Evolutionary conservation across 2,888 invertebrate genomes (phyloP), one percentile per base, ranked within the genome.

Genomic region (Dryococelus australis): DNA sequence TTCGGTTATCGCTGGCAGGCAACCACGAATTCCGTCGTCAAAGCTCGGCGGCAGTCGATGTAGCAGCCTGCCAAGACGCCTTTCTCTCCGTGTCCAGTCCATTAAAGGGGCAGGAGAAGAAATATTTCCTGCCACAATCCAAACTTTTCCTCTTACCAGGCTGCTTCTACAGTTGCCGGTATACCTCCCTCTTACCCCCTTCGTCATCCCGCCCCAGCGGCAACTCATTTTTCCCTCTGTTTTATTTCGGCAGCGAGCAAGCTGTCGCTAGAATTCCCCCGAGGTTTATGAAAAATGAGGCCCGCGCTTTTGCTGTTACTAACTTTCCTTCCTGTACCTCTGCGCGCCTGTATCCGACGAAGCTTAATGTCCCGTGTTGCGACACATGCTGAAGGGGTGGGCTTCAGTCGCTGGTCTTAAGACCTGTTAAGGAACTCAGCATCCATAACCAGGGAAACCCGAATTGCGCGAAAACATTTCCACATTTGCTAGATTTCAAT

Each of bases 241-340:
- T 65, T 65, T 65, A 65, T 65, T 65, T 65, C 65, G 65, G 65
- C 65, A 65, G 65, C 65, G 65, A 65, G 65, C 65, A n/a, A 65
- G 65, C 65, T 65, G 65, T 65, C 65, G 65, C 65, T 8, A 20
- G 20, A n/a, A 65, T 65, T 65, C 65, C 65, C 65, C 65, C 20
- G 24, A n/a, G 65, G 24, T 65, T 65, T n/a, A n/a, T 65, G 65
- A 65, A 65, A 65, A 65, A 65, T 65, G 65, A 65, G 65, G 65
- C 13, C 16, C 65, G 10, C 24, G 65, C 65, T 24, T 10, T 65
- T 6, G 65, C n/a, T 65, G 65, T 65, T 65, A n/a, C 65, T 24
- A 65, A 65, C 65, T 65, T 65, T 20, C n/a, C 16, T n/a, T 20
- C 65, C 65, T 47, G 47, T 47, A 16, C n/a, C 65, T 24, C 65